These are phyloP conservation scores for Brachypalpus laphriformis DNA, from an alignment of 2,888 invertebrate genomes.

Conservation along the genomic window DNA sequence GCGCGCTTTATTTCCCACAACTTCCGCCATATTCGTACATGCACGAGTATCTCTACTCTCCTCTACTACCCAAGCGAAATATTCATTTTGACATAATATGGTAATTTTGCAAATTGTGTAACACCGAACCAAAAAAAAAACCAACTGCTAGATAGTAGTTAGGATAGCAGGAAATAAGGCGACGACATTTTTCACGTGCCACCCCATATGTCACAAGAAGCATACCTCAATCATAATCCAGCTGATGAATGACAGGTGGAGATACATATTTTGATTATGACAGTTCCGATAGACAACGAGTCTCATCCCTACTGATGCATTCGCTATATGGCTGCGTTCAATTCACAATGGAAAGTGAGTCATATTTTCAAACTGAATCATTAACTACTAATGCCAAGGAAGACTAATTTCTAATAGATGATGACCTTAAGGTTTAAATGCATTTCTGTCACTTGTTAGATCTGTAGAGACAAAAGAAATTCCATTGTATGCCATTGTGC, in stretches of 20 bases:
- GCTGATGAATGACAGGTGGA: neutral
- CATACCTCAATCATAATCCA: neutral
- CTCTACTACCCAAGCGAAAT: too few species aligned
- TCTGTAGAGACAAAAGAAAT: slow-evolving; percentile 38
- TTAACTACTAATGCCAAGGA: neutral
- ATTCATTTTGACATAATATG: slow-evolving; percentile 36
- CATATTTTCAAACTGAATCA: neutral
- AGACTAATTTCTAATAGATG: slow-evolving; percentile 14
- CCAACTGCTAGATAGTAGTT: neutral
- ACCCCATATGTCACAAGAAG: neutral
- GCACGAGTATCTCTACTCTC: too few species aligned
- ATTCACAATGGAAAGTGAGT: neutral
- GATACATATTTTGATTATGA: neutral
- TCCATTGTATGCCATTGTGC: neutral
- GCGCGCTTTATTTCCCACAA: slow-evolving; percentile 50
- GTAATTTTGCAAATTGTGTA: slow-evolving; percentile 37
- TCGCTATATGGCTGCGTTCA: too few species aligned
- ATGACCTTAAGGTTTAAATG: slow-evolving; percentile 28
- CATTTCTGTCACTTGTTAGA: neutral
- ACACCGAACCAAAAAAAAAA: neutral
- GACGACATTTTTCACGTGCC: slow-evolving; percentile 44
- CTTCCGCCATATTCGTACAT: slow-evolving; percentile 21
- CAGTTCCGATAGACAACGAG: neutral
- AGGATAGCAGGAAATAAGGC: neutral
- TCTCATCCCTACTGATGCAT: too few species aligned